Conservation (phyloP, 2,797 vertebrate genomes). For the Eremophila alpestris region DNA sequence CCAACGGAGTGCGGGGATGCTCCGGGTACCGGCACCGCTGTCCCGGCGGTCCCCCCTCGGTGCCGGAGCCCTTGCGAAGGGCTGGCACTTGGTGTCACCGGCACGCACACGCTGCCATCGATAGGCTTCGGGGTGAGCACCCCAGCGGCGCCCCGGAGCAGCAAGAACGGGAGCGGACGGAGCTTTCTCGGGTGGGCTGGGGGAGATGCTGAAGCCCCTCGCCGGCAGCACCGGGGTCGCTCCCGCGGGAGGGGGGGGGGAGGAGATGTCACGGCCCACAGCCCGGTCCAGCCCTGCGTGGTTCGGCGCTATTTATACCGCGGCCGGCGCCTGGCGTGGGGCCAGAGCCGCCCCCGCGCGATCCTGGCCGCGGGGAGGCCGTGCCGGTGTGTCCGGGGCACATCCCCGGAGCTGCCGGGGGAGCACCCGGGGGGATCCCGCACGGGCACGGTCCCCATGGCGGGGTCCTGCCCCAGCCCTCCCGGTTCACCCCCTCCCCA, state of each 20-base stretch:
- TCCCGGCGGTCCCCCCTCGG: background rate
- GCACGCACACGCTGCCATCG: background rate
- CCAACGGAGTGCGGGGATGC: background rate
- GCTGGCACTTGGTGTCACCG: background rate
- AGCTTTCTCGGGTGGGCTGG: background rate
- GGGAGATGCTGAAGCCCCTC: background rate
- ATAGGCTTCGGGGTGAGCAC: background rate
- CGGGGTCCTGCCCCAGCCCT: background rate
- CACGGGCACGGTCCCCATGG: background rate
- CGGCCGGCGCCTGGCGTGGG: background rate
- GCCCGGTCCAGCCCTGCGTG: background rate
- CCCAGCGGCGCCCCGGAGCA: too few species aligned
- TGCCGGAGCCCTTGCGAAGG: background rate
- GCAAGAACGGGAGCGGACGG: background rate
- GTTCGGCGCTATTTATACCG: slow-evolving; percentile 19
- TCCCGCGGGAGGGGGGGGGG: background rate
- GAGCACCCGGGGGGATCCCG: background rate
- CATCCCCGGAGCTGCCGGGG: background rate
- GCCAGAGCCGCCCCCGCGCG: slow-evolving; percentile 1
- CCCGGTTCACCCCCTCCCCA: too few species aligned
- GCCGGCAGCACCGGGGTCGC: background rate
- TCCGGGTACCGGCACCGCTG: background rate
- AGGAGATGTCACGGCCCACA: background rate
- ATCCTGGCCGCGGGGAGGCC: background rate
- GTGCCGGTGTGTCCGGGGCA: background rate